Evolutionary conservation across 2,113 vertebrate species (phyloP).

Genomic region (Calidris pygmaea): DNA sequence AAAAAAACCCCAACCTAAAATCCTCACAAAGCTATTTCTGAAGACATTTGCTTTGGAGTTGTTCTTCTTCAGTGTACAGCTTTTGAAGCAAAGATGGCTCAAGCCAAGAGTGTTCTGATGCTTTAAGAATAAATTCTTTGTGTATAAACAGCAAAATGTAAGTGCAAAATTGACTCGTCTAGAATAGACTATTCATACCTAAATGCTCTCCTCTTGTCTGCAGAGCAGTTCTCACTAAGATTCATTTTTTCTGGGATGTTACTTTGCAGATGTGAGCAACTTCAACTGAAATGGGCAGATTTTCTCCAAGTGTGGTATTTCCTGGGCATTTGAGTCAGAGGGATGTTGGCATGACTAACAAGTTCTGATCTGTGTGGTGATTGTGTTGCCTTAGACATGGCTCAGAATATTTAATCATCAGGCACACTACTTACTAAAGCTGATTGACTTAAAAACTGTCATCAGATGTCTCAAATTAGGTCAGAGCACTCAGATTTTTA

Average conservation of each 20-base stretch:
- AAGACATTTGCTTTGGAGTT: constrained; percentile 38
- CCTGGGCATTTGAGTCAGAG: constrained; percentile 23
- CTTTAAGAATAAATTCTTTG: constrained; percentile 61
- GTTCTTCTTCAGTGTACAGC: constrained; percentile 41
- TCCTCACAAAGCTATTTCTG: constrained; percentile 48
- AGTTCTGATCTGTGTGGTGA: constrained; percentile 41
- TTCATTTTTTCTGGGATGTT: constrained; percentile 21
- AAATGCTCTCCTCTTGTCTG: constrained; percentile 21
- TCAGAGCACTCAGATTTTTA: constrained; percentile 22
- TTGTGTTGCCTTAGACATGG: constrained; percentile 48
- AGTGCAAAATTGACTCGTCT: constrained; percentile 45
- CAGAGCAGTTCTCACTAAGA: constrained; percentile 34
- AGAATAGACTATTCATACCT: constrained; percentile 60
- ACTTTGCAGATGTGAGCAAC: constrained; percentile 56
- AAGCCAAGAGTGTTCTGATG: constrained; percentile 49
- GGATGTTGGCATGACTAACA: constrained; percentile 45
- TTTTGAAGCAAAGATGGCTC: constrained; percentile 52
- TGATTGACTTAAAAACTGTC: constrained; percentile 17
- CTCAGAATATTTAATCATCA: constrained; percentile 39
- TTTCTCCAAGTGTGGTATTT: constrained; percentile 40
- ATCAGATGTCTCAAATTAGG: constrained; percentile 19
- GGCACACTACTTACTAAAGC: not conserved
- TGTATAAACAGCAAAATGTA: constrained; percentile 55
- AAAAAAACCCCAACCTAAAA: not conserved
- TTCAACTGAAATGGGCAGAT: constrained; percentile 48